Percentiles rank a stretch among this genome's conserved stretches.
Evolutionary conservation across 2,888 invertebrate species (phyloP).

Genomic region (Mycalesis mineus): DNA sequence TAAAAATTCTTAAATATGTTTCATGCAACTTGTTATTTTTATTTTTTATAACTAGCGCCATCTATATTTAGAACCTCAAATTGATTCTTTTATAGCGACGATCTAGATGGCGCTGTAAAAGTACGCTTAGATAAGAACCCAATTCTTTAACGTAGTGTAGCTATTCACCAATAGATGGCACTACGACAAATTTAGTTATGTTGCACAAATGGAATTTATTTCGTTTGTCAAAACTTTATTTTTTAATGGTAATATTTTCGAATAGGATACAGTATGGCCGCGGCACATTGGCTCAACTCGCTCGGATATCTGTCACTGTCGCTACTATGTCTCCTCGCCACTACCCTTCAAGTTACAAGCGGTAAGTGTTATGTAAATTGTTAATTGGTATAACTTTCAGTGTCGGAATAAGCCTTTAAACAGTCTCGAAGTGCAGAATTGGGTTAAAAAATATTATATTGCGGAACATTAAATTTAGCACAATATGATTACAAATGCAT

Average conservation of each 20-base stretch:
- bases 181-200: constrained; percentile 4
- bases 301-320: constrained; percentile 87
- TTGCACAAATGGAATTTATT: not conserved
- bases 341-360: constrained; percentile 86
- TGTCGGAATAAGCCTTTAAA: no score
- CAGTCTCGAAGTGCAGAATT: no score
- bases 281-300: constrained; percentile 89
- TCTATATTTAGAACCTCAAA: constrained; percentile 15
- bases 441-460: no score
- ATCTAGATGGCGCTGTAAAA: not conserved
- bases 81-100: not conserved
- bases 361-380: constrained; percentile 73
- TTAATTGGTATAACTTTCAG: no score
- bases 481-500: no score
- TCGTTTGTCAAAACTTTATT: not conserved
- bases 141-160: constrained; percentile 30
- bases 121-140: not conserved
- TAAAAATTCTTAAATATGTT: not conserved
- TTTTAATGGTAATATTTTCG: not conserved
- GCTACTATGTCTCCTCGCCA: constrained; percentile 85
- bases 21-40: not conserved
- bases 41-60: constrained; percentile 26
- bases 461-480: no score
- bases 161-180: constrained; percentile 49
- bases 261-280: constrained; percentile 89